Conservation (phyloP, 1,140 invertebrate genomes). For the Philotrypesis tridentata region DNA sequence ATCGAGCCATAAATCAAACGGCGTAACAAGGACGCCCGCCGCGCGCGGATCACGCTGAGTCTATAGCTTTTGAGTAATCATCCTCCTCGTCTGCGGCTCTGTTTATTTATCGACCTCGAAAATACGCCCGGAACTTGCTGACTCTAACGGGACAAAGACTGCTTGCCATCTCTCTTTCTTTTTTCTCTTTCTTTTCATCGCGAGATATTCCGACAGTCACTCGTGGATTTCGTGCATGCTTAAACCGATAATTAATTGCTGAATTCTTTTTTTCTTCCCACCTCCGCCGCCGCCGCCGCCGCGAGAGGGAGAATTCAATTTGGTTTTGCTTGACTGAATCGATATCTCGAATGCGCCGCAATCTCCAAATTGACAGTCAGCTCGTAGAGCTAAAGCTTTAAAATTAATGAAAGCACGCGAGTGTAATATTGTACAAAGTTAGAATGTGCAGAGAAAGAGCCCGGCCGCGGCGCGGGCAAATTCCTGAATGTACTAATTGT, state of each 20-base stretch:
- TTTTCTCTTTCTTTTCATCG: too few species aligned
- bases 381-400: background rate
- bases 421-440: background rate
- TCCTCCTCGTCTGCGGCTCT: slow-evolving; percentile 20
- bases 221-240: background rate
- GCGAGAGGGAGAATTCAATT: too few species aligned
- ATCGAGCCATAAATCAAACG: slow-evolving; percentile 31
- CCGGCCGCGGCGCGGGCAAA: background rate
- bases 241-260: background rate
- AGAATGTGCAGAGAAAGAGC: too few species aligned
- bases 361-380: too few species aligned
- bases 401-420: background rate
- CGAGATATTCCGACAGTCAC: background rate
- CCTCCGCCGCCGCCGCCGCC: too few species aligned
- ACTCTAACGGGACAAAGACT: background rate
- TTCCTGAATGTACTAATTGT: background rate
- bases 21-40: slow-evolving; percentile 8
- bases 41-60: slow-evolving; percentile 10
- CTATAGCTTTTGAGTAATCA: slow-evolving; percentile 28
- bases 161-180: background rate
- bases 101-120: slow-evolving; percentile 26
- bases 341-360: too few species aligned
- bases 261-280: background rate
- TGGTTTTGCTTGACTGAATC: too few species aligned
- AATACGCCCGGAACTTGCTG: background rate